Base-by-base conservation (phyloP, 1,140 invertebrate genomes). In the Anastrepha ludens region DNA sequence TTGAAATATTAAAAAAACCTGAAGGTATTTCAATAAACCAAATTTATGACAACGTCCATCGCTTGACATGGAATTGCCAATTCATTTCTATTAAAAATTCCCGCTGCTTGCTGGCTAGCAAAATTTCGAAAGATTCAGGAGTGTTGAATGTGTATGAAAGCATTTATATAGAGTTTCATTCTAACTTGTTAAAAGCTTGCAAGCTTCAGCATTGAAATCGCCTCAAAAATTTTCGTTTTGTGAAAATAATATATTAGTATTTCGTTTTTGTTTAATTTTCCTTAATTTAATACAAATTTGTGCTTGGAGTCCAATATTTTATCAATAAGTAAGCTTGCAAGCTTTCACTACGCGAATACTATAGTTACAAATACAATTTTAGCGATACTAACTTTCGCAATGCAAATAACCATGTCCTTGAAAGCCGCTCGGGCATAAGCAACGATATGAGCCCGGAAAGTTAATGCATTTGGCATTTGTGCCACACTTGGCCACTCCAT, bases 401-500 rank as follows among this genome's bases (percentile, higher is more conserved):
- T 96, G 94, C 59, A 96, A 95, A 93, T 97, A 98, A 58, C 97
- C 97, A 94, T 98, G 98, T 87, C 97, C 97, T 92, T 97, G 96
- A 91, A 97, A 98, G 60, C 97, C 97, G 44, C 95, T 94, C 5
- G 97, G 97, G 92, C 98, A 99, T 90, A 97, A 96, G 91, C 98
- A 98, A 93, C 98, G 97, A 92, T 98, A 99, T 90, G 97, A 97
- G 74, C 98, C 98, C 1, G 97, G 97, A 86, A 98, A 94, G 94
- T 99, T 99, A 93, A 97, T 98, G 93, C 98, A 98, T 88, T 98
- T 96, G 17, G 97, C 97, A 91, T 98, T 97, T 13, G 96, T 93
- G n/a, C 97, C 98, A 93, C 98, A 98, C 67, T 91, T 92, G 89
- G 91, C 91, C 64, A 90, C 89, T 7, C 96, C 95, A 17, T 96